Evolutionary conservation across 2,888 invertebrate species (phyloP).

Genomic region (Callimorpha dominula): DNA sequence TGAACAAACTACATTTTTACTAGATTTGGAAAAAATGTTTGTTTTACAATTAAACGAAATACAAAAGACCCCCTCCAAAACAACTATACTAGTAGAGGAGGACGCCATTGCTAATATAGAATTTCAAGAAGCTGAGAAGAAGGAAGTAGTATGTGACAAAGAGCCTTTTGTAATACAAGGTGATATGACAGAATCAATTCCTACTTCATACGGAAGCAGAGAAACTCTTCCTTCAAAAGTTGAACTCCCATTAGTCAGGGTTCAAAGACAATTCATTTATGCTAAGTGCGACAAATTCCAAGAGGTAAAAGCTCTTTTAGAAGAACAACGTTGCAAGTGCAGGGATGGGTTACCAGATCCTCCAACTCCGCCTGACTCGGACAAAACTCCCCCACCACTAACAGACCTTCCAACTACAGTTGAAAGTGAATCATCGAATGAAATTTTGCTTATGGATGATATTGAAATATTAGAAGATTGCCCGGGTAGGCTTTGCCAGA

Average conservation of each 20-base stretch:
- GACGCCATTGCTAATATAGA: slow-evolving; percentile 61
- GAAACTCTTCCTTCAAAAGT: slow-evolving; percentile 73
- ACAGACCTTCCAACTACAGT: slow-evolving; percentile 17
- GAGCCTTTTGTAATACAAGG: slow-evolving; percentile 74
- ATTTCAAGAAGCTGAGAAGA: slow-evolving; percentile 56
- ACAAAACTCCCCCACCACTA: slow-evolving; percentile 13
- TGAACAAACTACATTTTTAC: slow-evolving; percentile 77
- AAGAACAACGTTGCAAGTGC: slow-evolving; percentile 73
- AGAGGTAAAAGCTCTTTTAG: slow-evolving; percentile 68
- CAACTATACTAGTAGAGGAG: slow-evolving; percentile 65
- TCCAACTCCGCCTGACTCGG: slow-evolving; percentile 22
- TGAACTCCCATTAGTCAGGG: slow-evolving; percentile 69
- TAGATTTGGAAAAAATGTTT: slow-evolving; percentile 79
- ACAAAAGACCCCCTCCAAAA: slow-evolving; percentile 61
- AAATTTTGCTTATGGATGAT: slow-evolving; percentile 66
- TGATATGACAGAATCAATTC: slow-evolving; percentile 63
- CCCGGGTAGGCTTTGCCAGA: slow-evolving; percentile 62
- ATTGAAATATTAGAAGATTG: slow-evolving; percentile 62
- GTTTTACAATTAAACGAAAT: slow-evolving; percentile 79
- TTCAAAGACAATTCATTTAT: slow-evolving; percentile 73
- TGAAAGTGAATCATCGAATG: slow-evolving; percentile 64
- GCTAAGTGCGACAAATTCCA: slow-evolving; percentile 78
- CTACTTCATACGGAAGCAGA: slow-evolving; percentile 69
- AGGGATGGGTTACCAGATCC: slow-evolving; percentile 30
- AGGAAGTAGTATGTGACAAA: slow-evolving; percentile 57